Evolutionary conservation across 2,797 vertebrate genomes (phyloP), one percentile per base, ranked within the genome.

Genomic region (Taeniopygia guttata): DNA sequence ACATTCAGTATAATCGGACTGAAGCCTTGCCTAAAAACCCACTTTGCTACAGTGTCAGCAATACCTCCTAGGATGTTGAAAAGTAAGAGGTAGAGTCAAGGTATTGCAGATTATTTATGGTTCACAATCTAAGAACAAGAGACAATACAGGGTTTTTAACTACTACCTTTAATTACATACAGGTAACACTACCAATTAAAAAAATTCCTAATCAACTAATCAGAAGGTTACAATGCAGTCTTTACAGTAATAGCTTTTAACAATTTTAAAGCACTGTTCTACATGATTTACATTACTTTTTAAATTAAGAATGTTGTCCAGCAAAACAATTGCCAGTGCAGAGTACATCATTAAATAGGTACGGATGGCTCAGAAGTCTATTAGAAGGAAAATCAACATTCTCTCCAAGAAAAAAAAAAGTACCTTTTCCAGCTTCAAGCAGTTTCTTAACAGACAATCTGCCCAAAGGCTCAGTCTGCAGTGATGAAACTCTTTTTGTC

Each of bases 31-130:
- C 98, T 98, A 97, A 99, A 99, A 84, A 99, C 97, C 99, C 99
- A 99, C 97, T 99, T 99, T 43, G 99, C 98, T 70, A 99, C 98
- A 9, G 97, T 98, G 97, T 99, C 99, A 10, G 99, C 99, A 84
- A 99, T 97, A 22, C 99, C 98, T 43, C 99, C 99, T 99, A 91
- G 15, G 60, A 93, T 27, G 73, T 42, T 20, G 27, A 55, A 63
- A 51, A 27, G 8, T 5, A 16, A 22, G 60, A 70, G 4, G 13
- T 21, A 78, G 1, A 82, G 42, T 56, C 18, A 48, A 6, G 3
- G 5, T 30, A 70, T 19, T 36, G 16, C 30, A 74, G 38, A 67
- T 48, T 21, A 80, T 55, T 55, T 48, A 49, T 8, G 12, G 11
- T 17, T 74, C 74, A 42, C 16, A 46, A 67, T 34, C 23, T 32